phyloP scores from a whole-genome alignment of 2,113 vertebrate species.

The Abramis brama region DNA sequence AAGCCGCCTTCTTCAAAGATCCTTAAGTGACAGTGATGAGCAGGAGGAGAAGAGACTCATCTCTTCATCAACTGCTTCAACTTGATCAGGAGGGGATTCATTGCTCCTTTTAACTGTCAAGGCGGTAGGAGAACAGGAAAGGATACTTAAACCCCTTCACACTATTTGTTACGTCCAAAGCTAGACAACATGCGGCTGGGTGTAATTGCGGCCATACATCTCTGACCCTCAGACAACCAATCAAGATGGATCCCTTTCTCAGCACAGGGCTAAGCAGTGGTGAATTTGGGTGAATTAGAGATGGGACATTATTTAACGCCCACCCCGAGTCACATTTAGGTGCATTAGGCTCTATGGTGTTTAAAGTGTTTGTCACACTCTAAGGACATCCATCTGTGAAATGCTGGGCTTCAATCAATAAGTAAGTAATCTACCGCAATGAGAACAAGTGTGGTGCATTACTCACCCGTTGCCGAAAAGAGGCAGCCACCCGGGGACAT shows the following conservation, averaged over 20 bases:
- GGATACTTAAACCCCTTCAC: constrained; percentile 77
- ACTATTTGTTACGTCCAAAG: constrained; percentile 74
- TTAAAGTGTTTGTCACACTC: constrained; percentile 75
- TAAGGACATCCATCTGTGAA: constrained; percentile 75
- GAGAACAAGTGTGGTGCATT: constrained; percentile 69
- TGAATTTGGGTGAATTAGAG: constrained; percentile 69
- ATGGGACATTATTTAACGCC: constrained; percentile 75
- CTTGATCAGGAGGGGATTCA: constrained; percentile 63
- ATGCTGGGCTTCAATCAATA: constrained; percentile 76
- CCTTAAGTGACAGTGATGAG: constrained; percentile 73
- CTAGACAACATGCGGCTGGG: constrained; percentile 65
- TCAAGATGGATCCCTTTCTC: constrained; percentile 71
- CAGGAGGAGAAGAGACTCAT: constrained; percentile 57
- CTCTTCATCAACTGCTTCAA: constrained; percentile 14
- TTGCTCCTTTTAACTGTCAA: constrained; percentile 69
- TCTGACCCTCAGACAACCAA: constrained; percentile 72
- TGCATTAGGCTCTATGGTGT: constrained; percentile 73
- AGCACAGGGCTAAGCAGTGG: constrained; percentile 59
- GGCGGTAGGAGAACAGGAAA: constrained; percentile 59
- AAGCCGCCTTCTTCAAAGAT: constrained; percentile 42
- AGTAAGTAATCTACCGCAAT: constrained; percentile 77
- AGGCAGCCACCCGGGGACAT: constrained; percentile 59
- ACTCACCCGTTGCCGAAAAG: constrained; percentile 67
- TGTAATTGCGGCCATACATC: constrained; percentile 77
- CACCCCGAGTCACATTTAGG: constrained; percentile 72